Conservation (phyloP, 1,140 invertebrate genomes). For the Camponotus vicinus region DNA sequence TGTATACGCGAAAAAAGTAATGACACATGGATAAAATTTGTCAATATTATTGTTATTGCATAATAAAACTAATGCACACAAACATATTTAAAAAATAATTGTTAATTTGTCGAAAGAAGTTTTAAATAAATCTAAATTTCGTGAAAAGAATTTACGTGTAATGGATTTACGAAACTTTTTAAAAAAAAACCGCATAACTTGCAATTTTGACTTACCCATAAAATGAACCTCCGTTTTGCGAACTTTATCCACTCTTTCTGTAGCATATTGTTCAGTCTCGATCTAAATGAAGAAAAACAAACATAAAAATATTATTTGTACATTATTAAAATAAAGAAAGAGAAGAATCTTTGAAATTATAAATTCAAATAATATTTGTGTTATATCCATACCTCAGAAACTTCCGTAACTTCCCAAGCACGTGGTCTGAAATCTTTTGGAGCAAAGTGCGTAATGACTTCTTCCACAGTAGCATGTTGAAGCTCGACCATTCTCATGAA, state of each 20-base stretch:
- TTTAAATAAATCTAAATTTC: constrained; percentile 1
- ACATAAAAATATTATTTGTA: not conserved
- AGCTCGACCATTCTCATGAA: constrained; percentile 94
- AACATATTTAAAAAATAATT: too few species aligned
- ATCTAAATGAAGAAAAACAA: constrained; percentile 64
- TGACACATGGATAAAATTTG: too few species aligned
- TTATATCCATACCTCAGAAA: constrained; percentile 86
- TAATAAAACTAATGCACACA: too few species aligned
- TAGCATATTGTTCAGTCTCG: constrained; percentile 79
- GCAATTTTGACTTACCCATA: constrained; percentile 81
- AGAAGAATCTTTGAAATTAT: not conserved
- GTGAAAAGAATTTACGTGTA: not conserved
- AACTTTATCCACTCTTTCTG: constrained; percentile 79
- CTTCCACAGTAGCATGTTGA: constrained; percentile 92
- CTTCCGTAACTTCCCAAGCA: constrained; percentile 91
- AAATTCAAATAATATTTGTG: not conserved
- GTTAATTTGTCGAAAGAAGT: not conserved
- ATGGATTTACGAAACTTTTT: not conserved
- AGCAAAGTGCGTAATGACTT: constrained; percentile 92
- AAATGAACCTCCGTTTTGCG: constrained; percentile 81
- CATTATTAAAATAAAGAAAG: not conserved
- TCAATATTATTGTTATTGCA: too few species aligned
- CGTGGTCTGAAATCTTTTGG: constrained; percentile 93
- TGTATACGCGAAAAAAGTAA: constrained; percentile 39
- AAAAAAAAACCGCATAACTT: constrained; percentile 61